These are phyloP conservation scores for Euphydryas editha DNA, from an alignment of 2,888 invertebrate genomes.

Conservation along the genomic window DNA sequence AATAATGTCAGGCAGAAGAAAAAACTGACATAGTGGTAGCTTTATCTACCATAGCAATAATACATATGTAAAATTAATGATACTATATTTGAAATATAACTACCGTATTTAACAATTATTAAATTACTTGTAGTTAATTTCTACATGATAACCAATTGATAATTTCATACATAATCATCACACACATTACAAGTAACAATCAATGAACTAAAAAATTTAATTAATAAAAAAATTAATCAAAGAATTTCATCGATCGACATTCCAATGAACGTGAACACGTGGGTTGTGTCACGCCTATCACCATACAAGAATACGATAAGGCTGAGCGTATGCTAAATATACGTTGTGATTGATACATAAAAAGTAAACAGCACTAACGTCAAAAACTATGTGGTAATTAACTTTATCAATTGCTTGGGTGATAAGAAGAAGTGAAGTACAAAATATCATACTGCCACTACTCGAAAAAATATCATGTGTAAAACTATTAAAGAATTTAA, in stretches of 20 bases:
- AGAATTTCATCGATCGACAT: neutral
- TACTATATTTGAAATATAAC: too few species aligned
- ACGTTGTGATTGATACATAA: neutral
- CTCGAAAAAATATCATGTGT: too few species aligned
- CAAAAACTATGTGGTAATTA: too few species aligned
- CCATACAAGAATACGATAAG: slow-evolving; percentile 1
- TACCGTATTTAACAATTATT: neutral
- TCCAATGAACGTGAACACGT: neutral
- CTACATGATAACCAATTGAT: neutral
- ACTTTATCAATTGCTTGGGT: too few species aligned
- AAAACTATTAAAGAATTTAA: too few species aligned
- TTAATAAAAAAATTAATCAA: neutral
- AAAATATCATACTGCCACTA: too few species aligned
- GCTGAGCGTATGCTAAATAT: neutral
- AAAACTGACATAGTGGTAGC: too few species aligned
- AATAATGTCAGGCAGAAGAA: too few species aligned
- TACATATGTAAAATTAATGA: too few species aligned
- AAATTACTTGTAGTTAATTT: neutral
- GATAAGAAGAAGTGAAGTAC: too few species aligned
- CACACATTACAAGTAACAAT: neutral
- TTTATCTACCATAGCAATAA: too few species aligned
- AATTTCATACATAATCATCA: slow-evolving; percentile 6
- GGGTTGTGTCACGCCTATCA: slow-evolving; percentile 1
- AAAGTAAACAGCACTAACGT: too few species aligned
- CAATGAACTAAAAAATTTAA: slow-evolving; percentile 3